Evolutionary conservation across 1,140 invertebrate species (phyloP).

Genomic region (Ceratoteleas bidentatus): DNA sequence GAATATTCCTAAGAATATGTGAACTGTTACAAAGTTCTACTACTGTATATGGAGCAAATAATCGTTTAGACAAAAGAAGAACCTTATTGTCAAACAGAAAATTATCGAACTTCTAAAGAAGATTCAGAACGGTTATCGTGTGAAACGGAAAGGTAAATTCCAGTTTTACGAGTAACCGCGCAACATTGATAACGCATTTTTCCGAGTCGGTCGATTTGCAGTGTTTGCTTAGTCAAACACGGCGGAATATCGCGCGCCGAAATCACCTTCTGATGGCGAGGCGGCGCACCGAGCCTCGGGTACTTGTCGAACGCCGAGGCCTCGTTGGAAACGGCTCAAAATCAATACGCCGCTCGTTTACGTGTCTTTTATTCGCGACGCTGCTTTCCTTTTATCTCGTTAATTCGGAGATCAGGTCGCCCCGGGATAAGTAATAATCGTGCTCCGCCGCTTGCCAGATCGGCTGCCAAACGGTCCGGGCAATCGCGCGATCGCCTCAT

Average conservation of each 20-base stretch:
- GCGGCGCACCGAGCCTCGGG: conserved; percentile 29
- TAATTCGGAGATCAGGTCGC: conserved; percentile 21
- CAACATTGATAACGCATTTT: conserved; percentile 35
- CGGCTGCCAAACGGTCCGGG: no score
- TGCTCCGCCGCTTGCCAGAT: no score
- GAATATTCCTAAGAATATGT: no score
- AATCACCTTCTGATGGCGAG: conserved; percentile 59
- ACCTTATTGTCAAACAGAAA: no score
- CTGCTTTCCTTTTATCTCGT: conserved; percentile 40
- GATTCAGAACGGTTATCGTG: no score
- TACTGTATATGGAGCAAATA: no score
- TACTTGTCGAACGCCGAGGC: conserved; percentile 62
- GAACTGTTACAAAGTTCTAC: no score
- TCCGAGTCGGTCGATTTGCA: conserved; percentile 28
- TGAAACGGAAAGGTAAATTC: conserved; percentile 27
- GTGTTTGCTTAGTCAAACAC: conserved; percentile 41
- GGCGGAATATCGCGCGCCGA: conserved; percentile 33
- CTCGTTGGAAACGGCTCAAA: conserved; percentile 61
- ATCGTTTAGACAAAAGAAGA: no score
- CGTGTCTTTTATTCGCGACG: conserved; percentile 45
- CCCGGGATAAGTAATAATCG: background rate
- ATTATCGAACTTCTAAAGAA: no score
- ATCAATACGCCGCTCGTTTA: conserved; percentile 63
- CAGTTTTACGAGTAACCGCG: conserved; percentile 31
- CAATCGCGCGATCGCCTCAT: no score